These are phyloP conservation scores for Panurus biarmicus DNA, from an alignment of 2,113 vertebrate genomes.

Conservation along the genomic window DNA sequence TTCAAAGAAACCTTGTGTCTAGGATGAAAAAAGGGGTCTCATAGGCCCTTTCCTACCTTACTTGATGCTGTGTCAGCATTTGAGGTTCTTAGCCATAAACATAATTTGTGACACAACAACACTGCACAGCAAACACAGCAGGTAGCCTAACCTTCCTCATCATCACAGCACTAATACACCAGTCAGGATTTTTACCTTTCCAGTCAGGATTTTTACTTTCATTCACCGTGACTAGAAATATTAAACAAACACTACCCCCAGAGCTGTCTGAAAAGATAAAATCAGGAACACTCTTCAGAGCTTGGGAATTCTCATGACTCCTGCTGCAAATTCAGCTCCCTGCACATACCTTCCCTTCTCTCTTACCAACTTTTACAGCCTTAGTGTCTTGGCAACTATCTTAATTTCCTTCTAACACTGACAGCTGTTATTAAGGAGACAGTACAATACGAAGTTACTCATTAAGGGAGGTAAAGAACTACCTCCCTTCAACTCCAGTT, in stretches of 20 bases:
- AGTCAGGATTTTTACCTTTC: neutral
- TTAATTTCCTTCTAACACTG: neutral
- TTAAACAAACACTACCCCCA: neutral
- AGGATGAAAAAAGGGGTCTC: neutral
- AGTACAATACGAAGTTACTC: neutral
- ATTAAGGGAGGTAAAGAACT: neutral
- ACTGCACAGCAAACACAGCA: neutral
- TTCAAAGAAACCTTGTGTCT: neutral
- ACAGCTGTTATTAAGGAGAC: conserved; percentile 1
- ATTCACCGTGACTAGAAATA: neutral
- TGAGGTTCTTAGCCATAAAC: neutral
- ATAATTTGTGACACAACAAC: neutral
- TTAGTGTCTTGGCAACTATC: neutral
- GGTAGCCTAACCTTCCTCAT: neutral
- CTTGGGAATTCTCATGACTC: neutral
- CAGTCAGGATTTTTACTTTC: neutral
- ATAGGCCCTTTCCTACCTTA: neutral
- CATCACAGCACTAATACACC: neutral
- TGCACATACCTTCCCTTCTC: neutral
- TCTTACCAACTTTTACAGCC: neutral
- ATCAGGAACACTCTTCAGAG: neutral
- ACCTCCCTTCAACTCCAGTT: neutral
- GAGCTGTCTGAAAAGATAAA: neutral
- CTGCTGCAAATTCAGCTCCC: neutral
- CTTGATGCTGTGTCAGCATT: neutral